Percentiles rank a stretch among this genome's conserved stretches.
phyloP scores from a whole-genome alignment of 2,888 invertebrate species.

The Coleophora deauratella region DNA sequence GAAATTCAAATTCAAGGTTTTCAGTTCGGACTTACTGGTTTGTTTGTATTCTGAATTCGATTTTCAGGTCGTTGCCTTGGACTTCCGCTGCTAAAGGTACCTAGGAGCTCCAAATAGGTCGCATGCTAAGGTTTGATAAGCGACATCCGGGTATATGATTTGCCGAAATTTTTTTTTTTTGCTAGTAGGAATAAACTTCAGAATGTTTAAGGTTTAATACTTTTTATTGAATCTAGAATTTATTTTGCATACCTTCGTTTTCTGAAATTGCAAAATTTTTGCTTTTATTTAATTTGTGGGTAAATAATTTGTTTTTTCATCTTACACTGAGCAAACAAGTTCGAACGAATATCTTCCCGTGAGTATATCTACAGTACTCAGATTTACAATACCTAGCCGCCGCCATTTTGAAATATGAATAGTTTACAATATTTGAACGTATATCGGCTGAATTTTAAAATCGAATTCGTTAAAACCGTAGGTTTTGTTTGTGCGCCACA shows the following conservation, averaged over 20 bases:
- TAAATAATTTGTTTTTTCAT: no score
- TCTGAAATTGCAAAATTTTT: no score
- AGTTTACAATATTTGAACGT: conserved; percentile 10
- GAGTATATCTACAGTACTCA: background rate
- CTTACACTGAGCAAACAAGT: background rate
- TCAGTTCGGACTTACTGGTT: conserved; percentile 30
- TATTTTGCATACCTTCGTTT: no score
- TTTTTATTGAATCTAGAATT: no score
- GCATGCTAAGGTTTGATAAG: conserved; percentile 1
- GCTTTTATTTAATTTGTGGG: no score
- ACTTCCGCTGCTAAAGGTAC: conserved; percentile 15
- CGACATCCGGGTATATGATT: no score
- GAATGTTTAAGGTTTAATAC: no score
- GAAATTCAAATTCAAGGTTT: conserved; percentile 41
- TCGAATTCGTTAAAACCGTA: conserved; percentile 10
- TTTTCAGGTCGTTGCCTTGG: conserved; percentile 43
- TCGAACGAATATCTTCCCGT: background rate
- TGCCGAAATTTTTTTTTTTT: no score
- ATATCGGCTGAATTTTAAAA: conserved; percentile 20
- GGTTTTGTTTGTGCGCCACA: no score
- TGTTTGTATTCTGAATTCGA: conserved; percentile 39
- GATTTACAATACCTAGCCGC: background rate
- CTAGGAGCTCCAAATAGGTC: conserved; percentile 31
- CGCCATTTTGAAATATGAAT: conserved; percentile 13
- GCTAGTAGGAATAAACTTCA: no score